These are phyloP conservation scores for Octopus bimaculoides DNA, from an alignment of 1,140 invertebrate genomes.

Conservation along the genomic window DNA sequence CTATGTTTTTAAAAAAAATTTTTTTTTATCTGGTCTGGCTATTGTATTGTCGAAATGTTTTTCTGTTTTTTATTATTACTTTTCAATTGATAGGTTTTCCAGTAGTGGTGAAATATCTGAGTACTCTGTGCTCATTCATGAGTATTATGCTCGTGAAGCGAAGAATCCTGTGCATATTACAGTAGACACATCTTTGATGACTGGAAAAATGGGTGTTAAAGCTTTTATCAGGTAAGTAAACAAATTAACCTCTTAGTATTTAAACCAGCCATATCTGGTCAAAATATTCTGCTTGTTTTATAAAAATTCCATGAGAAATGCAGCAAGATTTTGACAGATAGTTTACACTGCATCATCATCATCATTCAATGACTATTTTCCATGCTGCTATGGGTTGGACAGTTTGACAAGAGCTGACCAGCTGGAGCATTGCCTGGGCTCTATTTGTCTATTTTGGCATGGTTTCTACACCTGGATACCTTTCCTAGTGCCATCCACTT, in stretches of 20 bases:
- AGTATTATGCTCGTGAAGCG: slow-evolving; percentile 90
- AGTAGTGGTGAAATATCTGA: slow-evolving; percentile 94
- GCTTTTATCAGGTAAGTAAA: slow-evolving; percentile 72
- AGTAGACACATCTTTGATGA: slow-evolving; percentile 81
- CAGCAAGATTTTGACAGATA: no score
- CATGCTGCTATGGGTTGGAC: no score
- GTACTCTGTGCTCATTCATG: slow-evolving; percentile 95
- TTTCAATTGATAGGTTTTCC: slow-evolving; percentile 61
- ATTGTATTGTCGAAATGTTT: no score
- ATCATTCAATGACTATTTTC: no score
- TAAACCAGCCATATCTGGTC: not conserved
- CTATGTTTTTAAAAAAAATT: no score
- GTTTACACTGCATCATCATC: no score
- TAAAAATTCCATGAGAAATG: not conserved
- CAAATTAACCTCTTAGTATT: not conserved
- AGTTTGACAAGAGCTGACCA: no score
- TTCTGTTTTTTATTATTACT: not conserved
- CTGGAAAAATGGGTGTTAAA: slow-evolving; percentile 79
- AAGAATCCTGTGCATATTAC: slow-evolving; percentile 92
- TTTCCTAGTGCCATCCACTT: no score
- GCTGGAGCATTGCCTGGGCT: no score
- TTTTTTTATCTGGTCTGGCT: no score
- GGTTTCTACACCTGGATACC: no score
- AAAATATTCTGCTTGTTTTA: not conserved
- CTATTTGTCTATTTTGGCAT: no score